Evolutionary conservation across 2,113 vertebrate species (phyloP), one percentile per base, ranked within the genome.

Genomic region (Isurus oxyrinchus): DNA sequence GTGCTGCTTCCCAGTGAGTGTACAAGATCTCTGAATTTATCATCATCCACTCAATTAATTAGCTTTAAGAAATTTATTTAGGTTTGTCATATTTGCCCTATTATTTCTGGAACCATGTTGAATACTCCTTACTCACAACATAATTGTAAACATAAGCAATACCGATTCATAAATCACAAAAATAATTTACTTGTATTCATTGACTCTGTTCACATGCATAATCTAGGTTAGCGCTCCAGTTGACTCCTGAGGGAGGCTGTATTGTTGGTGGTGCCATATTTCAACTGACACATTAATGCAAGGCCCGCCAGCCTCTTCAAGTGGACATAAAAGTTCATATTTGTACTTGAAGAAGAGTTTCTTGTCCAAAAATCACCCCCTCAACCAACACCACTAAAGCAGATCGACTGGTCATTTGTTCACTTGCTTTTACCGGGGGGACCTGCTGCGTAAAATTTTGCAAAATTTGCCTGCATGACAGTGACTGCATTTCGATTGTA

Each of bases 151-250:
- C 35, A 59, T n/a, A 63, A 66, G 59, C 59, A 66, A 94, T 21
- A 10, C 90, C 23, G 90, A 40, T 94, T 63, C 90, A 94, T 63
- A 94, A 94, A 94, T 94, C 90, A 66, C 11, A n/a, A 63, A 94
- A 23, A 63, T 63, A 94, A 40, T 94, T 63, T 63, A 66, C 59
- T 63, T 94, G 13, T 66, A 2, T 40, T n/a, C 72, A 35, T 76
- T 94, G 2, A 35, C 6, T 23, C 59, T 40, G 59, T 40, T 94
- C 90, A 61, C 35, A 40, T n/a, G 16, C 59, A 66, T n/a, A 93
- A 63, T 94, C 57, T 63, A 63, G 59, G 35, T 40, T 94, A 31
- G 27, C 0, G 8, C n/a, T 21, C 19, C 90, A 63, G 21, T 35
- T 7, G 6, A 21, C 35, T 21, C 21, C 90, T 25, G 59, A 94